Evolutionary conservation across 2,113 vertebrate genomes (phyloP), one percentile per base, ranked within the genome.

Genomic region (Ifrita kowaldi): DNA sequence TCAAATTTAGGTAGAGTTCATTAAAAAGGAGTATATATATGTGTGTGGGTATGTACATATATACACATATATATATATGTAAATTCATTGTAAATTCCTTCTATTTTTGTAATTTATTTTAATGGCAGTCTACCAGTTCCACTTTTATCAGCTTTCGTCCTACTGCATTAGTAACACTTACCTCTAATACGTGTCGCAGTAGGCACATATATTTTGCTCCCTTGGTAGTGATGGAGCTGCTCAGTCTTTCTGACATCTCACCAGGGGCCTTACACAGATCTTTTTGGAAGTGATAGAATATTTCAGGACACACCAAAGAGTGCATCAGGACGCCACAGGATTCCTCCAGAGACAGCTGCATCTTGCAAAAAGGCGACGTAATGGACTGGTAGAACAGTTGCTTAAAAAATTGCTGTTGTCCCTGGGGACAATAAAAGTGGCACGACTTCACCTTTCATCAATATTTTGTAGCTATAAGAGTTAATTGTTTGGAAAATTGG

Each of bases 11-110:
- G 46, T 49, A 33, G 47, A 59, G 3, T 46, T 79, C 11, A 35
- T 42, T 73, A 60, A 21, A 27, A 50, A 60, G 7, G 26, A n/a
- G 2, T 28, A 8, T 22, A 11, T 73, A 4, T 23, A 0, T 53
- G 0, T 23, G 1, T 26, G 5, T 33, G 2, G 16, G 9, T 33
- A 5, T 44, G 4, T 44, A 2, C 8, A 13, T 12, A 6, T 13
- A 9, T 5, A 9, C 6, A n/a, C 10, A 11, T 41, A 41, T 41
- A 11, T 41, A 11, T 19, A 6, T 11, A 9, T 5, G 3, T 16
- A 49, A 30, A 68, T 32, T 55, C 0, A 26, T 84, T 91, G 56
- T 49, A 19, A 33, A 33, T 14, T 33, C 11, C 20, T 81, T 91
- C 22, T 7, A 35, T 32, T 63, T n/a, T 62, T 77, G 22, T 20